phyloP scores from a whole-genome alignment of 2,113 vertebrate genomes.

The Potamarius usumacintae region DNA sequence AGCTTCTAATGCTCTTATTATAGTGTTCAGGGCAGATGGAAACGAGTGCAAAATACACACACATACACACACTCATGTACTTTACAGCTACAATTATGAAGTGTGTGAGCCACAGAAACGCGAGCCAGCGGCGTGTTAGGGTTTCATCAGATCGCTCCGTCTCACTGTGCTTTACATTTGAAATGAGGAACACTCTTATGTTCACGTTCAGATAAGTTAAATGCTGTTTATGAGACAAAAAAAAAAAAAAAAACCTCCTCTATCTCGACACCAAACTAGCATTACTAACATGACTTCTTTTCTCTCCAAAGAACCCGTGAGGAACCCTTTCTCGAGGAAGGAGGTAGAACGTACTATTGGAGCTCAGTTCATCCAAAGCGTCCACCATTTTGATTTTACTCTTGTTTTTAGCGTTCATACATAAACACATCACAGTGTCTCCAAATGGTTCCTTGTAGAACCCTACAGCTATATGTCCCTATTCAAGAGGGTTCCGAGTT shows the following conservation, averaged over 20 bases:
- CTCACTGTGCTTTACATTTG: neutral
- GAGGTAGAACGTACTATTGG: neutral
- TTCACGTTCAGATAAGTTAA: neutral
- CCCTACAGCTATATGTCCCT: neutral
- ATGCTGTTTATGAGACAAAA: neutral
- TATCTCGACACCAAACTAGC: neutral
- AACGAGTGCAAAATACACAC: slow-evolving; percentile 10
- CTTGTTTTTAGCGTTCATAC: neutral
- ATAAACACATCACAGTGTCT: neutral
- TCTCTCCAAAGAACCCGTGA: neutral
- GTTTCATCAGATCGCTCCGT: neutral
- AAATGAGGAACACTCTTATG: neutral
- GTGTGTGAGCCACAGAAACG: slow-evolving; percentile 21
- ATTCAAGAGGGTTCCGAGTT: neutral
- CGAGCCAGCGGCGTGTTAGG: neutral
- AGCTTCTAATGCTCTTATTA: slow-evolving; percentile 50
- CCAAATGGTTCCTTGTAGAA: neutral
- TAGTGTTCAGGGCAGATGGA: slow-evolving; percentile 29
- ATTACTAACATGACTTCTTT: neutral
- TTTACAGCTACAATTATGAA: slow-evolving; percentile 29
- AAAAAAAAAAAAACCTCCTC: neutral
- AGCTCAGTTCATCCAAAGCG: neutral
- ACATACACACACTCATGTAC: neutral
- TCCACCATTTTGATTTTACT: neutral
- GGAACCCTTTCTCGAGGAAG: neutral